A percentile compares a stretch with the other conserved stretches of the same genome.
These are phyloP conservation scores for Gortyna flavago DNA, from an alignment of 2,888 invertebrate genomes.

Conservation along the genomic window DNA sequence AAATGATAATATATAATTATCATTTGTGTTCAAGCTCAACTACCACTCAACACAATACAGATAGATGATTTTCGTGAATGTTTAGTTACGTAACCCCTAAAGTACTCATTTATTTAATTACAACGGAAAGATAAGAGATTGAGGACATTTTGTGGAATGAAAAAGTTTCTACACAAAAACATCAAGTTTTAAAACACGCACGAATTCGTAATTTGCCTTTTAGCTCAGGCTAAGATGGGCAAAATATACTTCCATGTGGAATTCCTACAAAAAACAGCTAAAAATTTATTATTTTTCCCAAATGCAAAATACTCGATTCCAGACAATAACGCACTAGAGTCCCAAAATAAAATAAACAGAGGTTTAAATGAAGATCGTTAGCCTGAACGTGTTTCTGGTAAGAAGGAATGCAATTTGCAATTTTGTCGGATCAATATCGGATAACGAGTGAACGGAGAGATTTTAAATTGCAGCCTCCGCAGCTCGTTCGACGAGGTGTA, in stretches of 20 bases:
- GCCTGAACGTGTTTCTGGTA: slow-evolving; percentile 51
- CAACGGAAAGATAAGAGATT: neutral
- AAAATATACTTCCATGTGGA: slow-evolving; percentile 1
- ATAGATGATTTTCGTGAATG: slow-evolving; percentile 1
- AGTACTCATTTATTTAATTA: too few species aligned
- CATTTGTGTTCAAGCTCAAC: neutral
- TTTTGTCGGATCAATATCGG: slow-evolving; percentile 69
- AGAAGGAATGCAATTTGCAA: slow-evolving; percentile 68
- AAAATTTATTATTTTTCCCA: neutral
- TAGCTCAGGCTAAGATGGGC: neutral
- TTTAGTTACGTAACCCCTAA: neutral
- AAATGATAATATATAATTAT: too few species aligned
- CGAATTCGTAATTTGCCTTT: neutral
- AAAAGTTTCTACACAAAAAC: neutral
- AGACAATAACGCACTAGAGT: slow-evolving; percentile 19
- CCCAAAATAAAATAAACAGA: slow-evolving; percentile 44
- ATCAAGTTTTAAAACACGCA: neutral
- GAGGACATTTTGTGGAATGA: neutral
- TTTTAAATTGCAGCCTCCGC: slow-evolving; percentile 64
- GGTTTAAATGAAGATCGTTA: slow-evolving; percentile 55
- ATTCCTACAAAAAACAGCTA: neutral
- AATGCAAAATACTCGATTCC: neutral
- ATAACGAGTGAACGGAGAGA: slow-evolving; percentile 68
- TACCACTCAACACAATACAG: neutral
- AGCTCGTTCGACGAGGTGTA: slow-evolving; percentile 33